Base-by-base conservation (phyloP, 2,888 invertebrate species). In the Halictus ligatus region DNA sequence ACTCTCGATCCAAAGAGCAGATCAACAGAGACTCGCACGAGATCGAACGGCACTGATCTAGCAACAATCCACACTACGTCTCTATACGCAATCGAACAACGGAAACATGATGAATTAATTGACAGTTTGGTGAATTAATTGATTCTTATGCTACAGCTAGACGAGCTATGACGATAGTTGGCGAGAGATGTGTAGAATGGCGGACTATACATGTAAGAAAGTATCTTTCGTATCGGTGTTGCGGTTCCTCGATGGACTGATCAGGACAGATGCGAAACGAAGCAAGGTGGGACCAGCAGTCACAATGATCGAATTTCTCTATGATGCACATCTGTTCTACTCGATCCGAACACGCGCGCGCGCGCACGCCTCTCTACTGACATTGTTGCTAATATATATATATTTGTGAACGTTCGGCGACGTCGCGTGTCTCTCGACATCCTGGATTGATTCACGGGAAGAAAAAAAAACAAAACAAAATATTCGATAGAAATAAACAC, bases 231-330 rank as follows among this genome's bases (percentile, higher is more conserved):
- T 50, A 80, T 91, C 87, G 86, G 86, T 86, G 84, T 83, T 80
- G 88, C 86, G 85, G 85, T 86, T 91, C 86, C 87, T 87, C 88
- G 87, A 87, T 86, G 86, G 88, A 86, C 80, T 84, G 87, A 84
- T 89, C 88, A 84, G 90, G 84, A 89, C 88, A 85, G 84, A 84
- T 86, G 89, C 89, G 91, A 88, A 94, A 93, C 94, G 93, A 95
- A 94, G 93, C 93, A 93, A 92, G 92, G 92, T 89, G 93, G 94
- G 94, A 94, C 94, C 94, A 95, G 94, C 94, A 95, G 94, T 94
- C 94, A 93, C 92, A 92, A 92, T 90, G 90, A 92, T 92, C 90
- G 91, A 71, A 89, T 88, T 83, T 83, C 87, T 82, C 84, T 84
- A 85, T 74, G 64, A 54, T 77, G 80, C 77, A 86, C 79, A 83